Conservation (phyloP, 2,888 invertebrate species). For the Tineola bisselliella region DNA sequence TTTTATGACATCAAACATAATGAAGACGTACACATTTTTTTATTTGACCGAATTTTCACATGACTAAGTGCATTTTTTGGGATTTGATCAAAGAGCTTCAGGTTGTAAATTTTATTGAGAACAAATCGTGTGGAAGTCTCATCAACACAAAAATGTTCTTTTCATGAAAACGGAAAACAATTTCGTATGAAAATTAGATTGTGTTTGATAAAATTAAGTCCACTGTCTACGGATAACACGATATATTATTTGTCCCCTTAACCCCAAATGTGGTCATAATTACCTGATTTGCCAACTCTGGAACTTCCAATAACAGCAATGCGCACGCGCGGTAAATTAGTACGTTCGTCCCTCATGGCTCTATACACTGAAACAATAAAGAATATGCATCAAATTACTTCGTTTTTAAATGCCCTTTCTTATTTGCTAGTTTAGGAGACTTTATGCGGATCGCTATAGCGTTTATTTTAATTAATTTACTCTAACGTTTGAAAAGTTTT, state of each 20-base stretch:
- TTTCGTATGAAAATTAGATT: neutral
- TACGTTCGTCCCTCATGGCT: slow-evolving; percentile 69
- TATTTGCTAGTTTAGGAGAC: too few species aligned
- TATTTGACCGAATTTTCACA: neutral
- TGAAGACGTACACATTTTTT: neutral
- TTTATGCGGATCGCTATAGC: too few species aligned
- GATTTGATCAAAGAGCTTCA: neutral
- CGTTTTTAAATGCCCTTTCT: too few species aligned
- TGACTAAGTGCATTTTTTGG: neutral
- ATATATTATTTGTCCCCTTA: too few species aligned
- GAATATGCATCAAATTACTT: too few species aligned
- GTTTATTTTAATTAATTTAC: too few species aligned
- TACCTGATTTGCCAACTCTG: slow-evolving; percentile 84
- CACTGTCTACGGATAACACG: neutral
- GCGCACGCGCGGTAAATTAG: slow-evolving; percentile 72
- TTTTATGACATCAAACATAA: slow-evolving; percentile 2
- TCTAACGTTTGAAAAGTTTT: too few species aligned
- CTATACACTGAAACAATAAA: neutral
- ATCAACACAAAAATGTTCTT: neutral
- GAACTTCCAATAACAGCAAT: slow-evolving; percentile 81
- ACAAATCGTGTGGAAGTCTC: neutral
- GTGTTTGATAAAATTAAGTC: too few species aligned
- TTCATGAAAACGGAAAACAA: neutral
- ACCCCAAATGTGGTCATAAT: too few species aligned
- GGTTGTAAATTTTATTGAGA: neutral